These are phyloP conservation scores for Trogon melanurus DNA, from an alignment of 2,113 vertebrate genomes.

Conservation along the genomic window DNA sequence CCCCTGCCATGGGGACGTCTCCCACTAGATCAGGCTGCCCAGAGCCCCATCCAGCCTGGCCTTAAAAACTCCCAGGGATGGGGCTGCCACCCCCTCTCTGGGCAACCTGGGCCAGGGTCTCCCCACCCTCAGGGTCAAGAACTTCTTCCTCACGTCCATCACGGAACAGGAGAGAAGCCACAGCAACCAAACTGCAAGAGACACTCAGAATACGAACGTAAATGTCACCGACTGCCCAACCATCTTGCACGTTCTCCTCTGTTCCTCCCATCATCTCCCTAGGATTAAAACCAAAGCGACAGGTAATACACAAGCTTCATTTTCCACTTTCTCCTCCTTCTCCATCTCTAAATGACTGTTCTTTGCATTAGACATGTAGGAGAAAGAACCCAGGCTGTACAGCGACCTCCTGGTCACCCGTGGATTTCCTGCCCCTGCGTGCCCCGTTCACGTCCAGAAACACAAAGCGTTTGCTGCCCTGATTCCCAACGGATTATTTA, in stretches of 20 bases:
- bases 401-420: not conserved
- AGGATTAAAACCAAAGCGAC: not conserved
- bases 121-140: no score
- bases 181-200: not conserved
- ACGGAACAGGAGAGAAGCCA: not conserved
- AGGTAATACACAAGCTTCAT: not conserved
- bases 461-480: not conserved
- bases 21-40: no score
- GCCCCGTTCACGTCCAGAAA: not conserved
- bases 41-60: no score
- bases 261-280: not conserved
- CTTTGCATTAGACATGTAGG: not conserved
- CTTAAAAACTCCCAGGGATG: no score
- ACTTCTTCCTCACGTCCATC: no score
- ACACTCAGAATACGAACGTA: not conserved
- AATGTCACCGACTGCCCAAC: not conserved
- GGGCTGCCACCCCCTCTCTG: no score
- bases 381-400: not conserved
- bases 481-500: not conserved
- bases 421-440: not conserved
- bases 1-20: no score
- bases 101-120: no score
- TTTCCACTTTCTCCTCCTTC: not conserved
- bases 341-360: not conserved
- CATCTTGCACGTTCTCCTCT: not conserved